Evolutionary conservation across 1,140 invertebrate species (phyloP), one percentile per base, ranked within the genome.

Genomic region (Drosophila miranda): DNA sequence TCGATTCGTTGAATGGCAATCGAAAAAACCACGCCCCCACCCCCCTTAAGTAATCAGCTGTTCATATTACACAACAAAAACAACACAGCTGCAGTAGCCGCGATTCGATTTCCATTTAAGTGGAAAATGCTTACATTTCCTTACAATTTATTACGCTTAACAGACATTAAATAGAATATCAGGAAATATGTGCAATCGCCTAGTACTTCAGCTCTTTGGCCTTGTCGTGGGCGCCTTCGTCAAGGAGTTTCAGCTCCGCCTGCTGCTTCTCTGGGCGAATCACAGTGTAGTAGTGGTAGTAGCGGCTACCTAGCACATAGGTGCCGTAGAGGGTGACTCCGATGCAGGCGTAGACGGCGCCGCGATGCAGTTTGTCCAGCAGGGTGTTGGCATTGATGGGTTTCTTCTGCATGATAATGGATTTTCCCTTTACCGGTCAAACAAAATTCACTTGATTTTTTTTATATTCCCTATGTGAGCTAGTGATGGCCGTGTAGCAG

Each of bases 331-430:
- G 41, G 58, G 92, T 92, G 19, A 92, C 79, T 8, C 87, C 92
- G 28, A 92, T 84, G 77, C 92, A 92, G 28, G 90, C 89, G 26
- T 86, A 89, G 7, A 92, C 92, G 42, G 91, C 90, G 44, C 92
- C 91, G 58, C 91, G 91, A 68, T 92, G 92, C 43, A 92, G 61
- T 76, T 88, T 90, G 61, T 92, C 91, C 45, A 92, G 46, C 51
- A 92, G 61, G 8, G 78, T 52, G 73, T 68, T 92, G 6, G 69
- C 75, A n/a, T 73, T 75, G 5, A 90, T 55, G 21, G 86, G 82
- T 64, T 87, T 89, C 51, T 90, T 90, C 54, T 90, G 84, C 89
- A 90, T 90, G 53, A 38, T 38, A 11, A 13, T 34, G 3, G 9
- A 34, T 3, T 19, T 34, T n/a, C 23, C 5, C 16, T 48, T 48